Conservation (phyloP, 2,113 vertebrate species). For the Eupsittula cactorum region DNA sequence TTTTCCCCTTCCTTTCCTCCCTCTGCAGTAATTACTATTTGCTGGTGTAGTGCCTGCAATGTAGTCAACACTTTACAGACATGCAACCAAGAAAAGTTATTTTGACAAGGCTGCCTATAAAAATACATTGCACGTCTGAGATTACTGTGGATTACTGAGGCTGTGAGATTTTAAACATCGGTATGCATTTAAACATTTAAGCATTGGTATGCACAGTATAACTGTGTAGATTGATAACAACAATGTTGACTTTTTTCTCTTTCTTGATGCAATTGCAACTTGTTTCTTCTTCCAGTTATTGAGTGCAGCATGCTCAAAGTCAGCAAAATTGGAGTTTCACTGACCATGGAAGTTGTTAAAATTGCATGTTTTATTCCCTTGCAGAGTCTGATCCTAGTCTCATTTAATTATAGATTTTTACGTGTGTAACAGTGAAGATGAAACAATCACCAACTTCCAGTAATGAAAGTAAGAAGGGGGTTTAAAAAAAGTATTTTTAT, state of each 20-base stretch:
- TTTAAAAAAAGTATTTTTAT: background rate
- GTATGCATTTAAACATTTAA: background rate
- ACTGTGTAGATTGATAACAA: background rate
- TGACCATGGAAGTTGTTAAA: background rate
- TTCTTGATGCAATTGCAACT: background rate
- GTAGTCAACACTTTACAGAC: background rate
- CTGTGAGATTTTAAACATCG: background rate
- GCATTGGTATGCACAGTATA: background rate
- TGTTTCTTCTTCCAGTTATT: background rate
- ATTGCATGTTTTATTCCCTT: background rate
- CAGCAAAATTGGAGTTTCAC: background rate
- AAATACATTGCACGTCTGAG: background rate
- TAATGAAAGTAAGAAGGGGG: background rate
- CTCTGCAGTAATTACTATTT: background rate
- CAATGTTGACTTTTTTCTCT: background rate
- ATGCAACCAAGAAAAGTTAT: background rate
- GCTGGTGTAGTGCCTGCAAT: background rate
- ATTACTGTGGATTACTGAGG: background rate
- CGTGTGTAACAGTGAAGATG: background rate
- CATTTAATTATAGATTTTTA: background rate
- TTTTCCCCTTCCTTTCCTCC: background rate
- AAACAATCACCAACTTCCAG: background rate
- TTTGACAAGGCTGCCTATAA: conserved; percentile 10
- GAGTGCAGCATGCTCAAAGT: background rate
- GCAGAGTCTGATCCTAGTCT: background rate